phyloP scores from a whole-genome alignment of 2,797 vertebrate species.

The Nyctalus aviator region DNA sequence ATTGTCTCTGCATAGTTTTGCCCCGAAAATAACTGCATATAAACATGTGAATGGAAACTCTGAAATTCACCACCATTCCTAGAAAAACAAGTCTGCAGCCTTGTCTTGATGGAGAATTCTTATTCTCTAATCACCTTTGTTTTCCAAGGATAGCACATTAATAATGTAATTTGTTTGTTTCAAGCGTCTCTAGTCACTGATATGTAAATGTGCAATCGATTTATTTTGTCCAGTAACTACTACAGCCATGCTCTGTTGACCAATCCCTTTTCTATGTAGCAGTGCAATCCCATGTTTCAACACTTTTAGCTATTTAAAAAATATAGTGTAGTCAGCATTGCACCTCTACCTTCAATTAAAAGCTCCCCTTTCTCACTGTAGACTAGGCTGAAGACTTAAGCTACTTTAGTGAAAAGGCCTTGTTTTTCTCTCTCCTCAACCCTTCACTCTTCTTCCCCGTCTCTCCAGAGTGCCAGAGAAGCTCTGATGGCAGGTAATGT shows the following conservation, averaged over 20 bases:
- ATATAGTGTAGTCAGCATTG: background rate
- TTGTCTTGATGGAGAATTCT: background rate
- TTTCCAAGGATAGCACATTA: slow-evolving; percentile 45
- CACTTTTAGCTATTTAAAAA: slow-evolving; percentile 57
- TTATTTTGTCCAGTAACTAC: slow-evolving; percentile 64
- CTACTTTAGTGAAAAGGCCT: background rate
- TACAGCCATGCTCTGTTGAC: slow-evolving; percentile 24
- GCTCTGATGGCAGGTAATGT: background rate
- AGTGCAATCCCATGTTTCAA: slow-evolving; percentile 36
- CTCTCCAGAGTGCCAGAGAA: background rate
- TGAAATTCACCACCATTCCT: background rate
- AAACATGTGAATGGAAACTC: background rate
- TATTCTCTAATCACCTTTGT: slow-evolving; percentile 50
- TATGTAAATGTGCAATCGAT: slow-evolving; percentile 24
- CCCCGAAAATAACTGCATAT: background rate
- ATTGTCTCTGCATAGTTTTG: background rate
- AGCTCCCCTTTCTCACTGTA: background rate
- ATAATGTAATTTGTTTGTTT: slow-evolving; percentile 55
- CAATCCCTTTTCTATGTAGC: background rate
- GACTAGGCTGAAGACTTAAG: background rate
- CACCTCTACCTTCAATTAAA: background rate
- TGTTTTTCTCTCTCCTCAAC: background rate
- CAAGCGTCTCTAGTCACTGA: slow-evolving; percentile 37
- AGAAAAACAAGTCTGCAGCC: background rate
- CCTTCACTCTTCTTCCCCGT: background rate